phyloP scores from a whole-genome alignment of 2,888 invertebrate species.

The Drosophila rellima region DNA sequence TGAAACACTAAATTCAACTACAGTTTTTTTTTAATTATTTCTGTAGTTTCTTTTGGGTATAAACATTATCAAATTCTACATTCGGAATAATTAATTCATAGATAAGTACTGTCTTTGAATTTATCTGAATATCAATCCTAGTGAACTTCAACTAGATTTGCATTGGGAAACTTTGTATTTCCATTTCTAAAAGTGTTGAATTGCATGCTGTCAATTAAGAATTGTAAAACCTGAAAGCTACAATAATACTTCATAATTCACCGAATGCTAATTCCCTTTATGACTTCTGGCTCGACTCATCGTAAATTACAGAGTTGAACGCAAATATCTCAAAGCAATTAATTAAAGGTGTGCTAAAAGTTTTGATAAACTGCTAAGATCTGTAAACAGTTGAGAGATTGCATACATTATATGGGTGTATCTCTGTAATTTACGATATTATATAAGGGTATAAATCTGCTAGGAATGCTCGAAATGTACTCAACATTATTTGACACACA shows the following conservation, averaged over 20 bases:
- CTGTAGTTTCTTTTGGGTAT: too few relatives aligned
- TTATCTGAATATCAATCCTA: neutral
- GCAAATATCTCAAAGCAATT: constrained; percentile 19
- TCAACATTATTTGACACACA: constrained; percentile 14
- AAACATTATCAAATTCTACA: too few relatives aligned
- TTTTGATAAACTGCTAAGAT: constrained; percentile 27
- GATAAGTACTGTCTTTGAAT: too few relatives aligned
- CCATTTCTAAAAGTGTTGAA: neutral
- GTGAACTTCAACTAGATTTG: neutral
- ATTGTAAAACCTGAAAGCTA: constrained; percentile 18
- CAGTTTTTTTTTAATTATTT: too few relatives aligned
- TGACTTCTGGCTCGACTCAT: neutral
- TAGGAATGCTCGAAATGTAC: constrained; percentile 1
- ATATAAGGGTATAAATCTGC: constrained; percentile 3
- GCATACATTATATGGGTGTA: constrained; percentile 9
- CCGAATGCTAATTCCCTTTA: constrained; percentile 6
- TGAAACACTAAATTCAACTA: too few relatives aligned
- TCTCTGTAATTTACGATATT: constrained; percentile 5
- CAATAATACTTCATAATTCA: neutral
- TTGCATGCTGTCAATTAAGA: constrained; percentile 14
- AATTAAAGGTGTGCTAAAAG: constrained; percentile 17
- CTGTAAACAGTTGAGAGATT: constrained; percentile 12
- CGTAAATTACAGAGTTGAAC: constrained; percentile 28
- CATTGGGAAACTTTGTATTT: neutral
- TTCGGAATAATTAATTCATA: neutral